phyloP scores from a whole-genome alignment of 2,888 invertebrate genomes.

The Pachydiplax longipennis region DNA sequence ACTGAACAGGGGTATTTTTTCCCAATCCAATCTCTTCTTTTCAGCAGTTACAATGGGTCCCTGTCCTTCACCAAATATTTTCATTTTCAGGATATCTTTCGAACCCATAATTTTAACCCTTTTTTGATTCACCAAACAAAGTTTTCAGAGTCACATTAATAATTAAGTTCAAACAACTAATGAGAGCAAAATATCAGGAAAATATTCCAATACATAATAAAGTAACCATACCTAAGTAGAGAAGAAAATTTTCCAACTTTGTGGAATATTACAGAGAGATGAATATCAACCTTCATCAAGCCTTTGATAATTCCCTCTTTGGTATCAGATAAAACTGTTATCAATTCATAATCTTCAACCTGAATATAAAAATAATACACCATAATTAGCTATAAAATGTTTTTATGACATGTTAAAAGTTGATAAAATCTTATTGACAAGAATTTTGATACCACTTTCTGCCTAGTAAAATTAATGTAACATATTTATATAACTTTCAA shows the following conservation, averaged over 20 bases:
- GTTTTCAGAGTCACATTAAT: no score
- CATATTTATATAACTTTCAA: no score
- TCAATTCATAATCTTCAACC: neutral
- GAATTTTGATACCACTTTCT: no score
- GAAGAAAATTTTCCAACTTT: neutral
- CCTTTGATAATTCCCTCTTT: neutral
- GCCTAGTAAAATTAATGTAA: no score
- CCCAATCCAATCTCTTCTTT: conserved; percentile 70
- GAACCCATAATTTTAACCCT: neutral
- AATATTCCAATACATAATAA: neutral
- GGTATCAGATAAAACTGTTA: neutral
- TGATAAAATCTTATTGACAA: no score
- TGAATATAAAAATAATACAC: no score
- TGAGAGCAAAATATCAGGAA: no score
- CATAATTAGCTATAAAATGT: no score
- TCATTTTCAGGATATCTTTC: neutral
- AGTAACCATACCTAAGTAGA: neutral
- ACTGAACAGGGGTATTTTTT: conserved; percentile 67
- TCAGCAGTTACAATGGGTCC: conserved; percentile 72
- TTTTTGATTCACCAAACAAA: no score
- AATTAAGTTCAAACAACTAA: no score
- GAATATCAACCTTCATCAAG: neutral
- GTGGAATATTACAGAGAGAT: neutral
- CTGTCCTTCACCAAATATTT: conserved; percentile 65
- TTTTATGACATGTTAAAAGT: no score